These are phyloP conservation scores for Montipora sp. DNA, from an alignment of 64 coral and sea anemone species.

Conservation along the genomic window DNA sequence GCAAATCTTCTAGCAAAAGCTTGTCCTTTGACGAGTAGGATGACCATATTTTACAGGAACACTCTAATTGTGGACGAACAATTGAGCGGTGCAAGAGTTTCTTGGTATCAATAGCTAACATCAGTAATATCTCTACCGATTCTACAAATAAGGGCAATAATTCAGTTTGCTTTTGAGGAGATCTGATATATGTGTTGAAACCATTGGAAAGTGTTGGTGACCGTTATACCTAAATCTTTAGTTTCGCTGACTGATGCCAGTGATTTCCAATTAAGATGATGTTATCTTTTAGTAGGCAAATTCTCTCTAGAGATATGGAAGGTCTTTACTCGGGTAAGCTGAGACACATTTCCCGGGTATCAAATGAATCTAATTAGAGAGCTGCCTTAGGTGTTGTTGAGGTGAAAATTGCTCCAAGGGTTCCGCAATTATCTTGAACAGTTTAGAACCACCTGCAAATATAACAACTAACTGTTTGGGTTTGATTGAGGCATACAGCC, in stretches of 20 bases:
- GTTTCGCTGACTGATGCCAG: slow-evolving; percentile 17
- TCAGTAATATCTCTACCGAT: slow-evolving; percentile 54
- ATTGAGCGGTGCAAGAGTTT: slow-evolving; percentile 59
- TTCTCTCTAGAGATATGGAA: slow-evolving; percentile 59
- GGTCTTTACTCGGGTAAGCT: slow-evolving; percentile 62
- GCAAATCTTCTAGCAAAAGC: slow-evolving; percentile 54
- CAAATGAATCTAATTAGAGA: slow-evolving; percentile 58
- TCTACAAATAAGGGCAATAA: slow-evolving; percentile 57
- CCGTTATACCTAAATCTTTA: too few relatives aligned
- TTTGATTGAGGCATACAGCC: too few relatives aligned
- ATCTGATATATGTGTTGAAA: slow-evolving; percentile 65
- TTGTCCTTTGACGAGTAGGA: slow-evolving; percentile 64
- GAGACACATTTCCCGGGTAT: slow-evolving; percentile 56
- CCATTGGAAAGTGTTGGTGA: neutral
- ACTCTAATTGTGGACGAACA: slow-evolving; percentile 75
- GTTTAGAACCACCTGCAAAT: slow-evolving; percentile 52
- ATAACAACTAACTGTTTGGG: slow-evolving; percentile 11
- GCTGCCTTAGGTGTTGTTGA: slow-evolving; percentile 41
- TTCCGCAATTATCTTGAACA: slow-evolving; percentile 24
- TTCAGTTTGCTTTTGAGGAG: slow-evolving; percentile 53
- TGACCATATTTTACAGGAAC: slow-evolving; percentile 58
- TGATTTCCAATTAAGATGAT: slow-evolving; percentile 50
- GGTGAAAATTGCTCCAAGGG: slow-evolving; percentile 4
- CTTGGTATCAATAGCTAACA: slow-evolving; percentile 2
- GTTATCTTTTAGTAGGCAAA: slow-evolving; percentile 45